These are phyloP conservation scores for Porites evermanni DNA, from an alignment of 92 coral and sea anemone genomes.

Conservation along the genomic window DNA sequence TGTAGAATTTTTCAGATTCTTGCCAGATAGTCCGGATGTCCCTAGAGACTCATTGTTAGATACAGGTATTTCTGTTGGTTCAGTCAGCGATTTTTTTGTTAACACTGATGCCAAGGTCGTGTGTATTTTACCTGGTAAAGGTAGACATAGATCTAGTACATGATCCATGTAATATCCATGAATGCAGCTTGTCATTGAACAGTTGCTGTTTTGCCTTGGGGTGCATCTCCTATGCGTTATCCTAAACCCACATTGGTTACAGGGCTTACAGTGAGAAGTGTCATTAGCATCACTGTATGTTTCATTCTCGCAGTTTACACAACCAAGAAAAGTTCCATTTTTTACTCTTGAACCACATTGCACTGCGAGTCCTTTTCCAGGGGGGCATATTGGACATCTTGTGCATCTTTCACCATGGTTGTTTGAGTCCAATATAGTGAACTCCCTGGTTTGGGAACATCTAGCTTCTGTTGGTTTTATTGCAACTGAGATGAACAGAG, in stretches of 20 bases:
- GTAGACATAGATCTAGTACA: background rate
- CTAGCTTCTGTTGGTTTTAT: background rate
- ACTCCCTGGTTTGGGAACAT: background rate
- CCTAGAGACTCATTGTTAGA: too few relatives aligned
- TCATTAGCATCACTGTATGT: background rate
- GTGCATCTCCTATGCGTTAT: background rate
- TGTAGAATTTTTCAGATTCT: too few relatives aligned
- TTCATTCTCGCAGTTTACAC: background rate
- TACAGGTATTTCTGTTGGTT: too few relatives aligned
- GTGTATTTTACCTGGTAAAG: background rate
- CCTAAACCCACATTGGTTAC: background rate
- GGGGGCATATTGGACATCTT: background rate
- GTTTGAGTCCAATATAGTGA: background rate
- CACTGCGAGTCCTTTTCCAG: constrained; percentile 7
- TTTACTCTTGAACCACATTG: background rate
- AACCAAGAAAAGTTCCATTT: background rate
- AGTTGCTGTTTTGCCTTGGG: background rate
- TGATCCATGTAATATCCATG: background rate
- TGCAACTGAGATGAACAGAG: background rate
- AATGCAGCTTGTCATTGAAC: background rate
- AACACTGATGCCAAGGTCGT: too few relatives aligned
- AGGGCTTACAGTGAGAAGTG: background rate
- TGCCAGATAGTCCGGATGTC: too few relatives aligned
- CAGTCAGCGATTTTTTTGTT: too few relatives aligned
- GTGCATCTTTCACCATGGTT: background rate